phyloP scores from a whole-genome alignment of 2,888 invertebrate species.

The Metallyticus violacea region DNA sequence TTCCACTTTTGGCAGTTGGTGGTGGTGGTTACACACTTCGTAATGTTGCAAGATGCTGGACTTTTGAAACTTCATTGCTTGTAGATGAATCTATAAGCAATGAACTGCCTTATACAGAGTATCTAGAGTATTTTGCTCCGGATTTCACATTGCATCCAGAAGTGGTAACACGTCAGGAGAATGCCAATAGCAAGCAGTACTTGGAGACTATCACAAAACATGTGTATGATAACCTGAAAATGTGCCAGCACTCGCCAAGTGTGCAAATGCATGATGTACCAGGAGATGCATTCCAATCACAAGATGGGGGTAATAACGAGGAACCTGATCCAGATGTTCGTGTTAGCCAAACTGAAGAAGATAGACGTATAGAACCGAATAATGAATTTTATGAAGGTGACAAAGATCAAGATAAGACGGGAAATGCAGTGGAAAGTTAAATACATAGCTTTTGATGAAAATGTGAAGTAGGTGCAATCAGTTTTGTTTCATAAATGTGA shows the following conservation, averaged over 20 bases:
- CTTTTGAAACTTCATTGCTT: conserved; percentile 93
- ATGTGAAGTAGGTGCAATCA: too few relatives aligned
- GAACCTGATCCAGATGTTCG: conserved; percentile 82
- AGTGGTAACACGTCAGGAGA: conserved; percentile 80
- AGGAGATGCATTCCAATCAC: conserved; percentile 73
- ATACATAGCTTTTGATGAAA: too few relatives aligned
- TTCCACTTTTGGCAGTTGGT: conserved; percentile 88
- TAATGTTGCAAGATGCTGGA: conserved; percentile 98
- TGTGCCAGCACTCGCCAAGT: conserved; percentile 89
- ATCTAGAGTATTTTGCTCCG: conserved; percentile 95
- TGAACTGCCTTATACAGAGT: conserved; percentile 94
- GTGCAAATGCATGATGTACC: conserved; percentile 98
- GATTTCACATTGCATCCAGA: conserved; percentile 96
- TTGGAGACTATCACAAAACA: conserved; percentile 83
- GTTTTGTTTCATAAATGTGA: too few relatives aligned
- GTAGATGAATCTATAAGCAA: conserved; percentile 91
- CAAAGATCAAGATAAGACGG: conserved; percentile 72
- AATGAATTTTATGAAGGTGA: conserved; percentile 91
- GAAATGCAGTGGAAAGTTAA: background rate
- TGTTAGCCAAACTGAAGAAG: conserved; percentile 73
- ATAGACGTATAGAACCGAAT: conserved; percentile 76
- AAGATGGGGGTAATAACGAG: conserved; percentile 60
- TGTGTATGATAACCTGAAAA: conserved; percentile 89
- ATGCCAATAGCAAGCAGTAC: conserved; percentile 94
- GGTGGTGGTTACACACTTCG: conserved; percentile 87